Base-by-base conservation (phyloP, 2,888 invertebrate species). In the Drosophila yooni region DNA sequence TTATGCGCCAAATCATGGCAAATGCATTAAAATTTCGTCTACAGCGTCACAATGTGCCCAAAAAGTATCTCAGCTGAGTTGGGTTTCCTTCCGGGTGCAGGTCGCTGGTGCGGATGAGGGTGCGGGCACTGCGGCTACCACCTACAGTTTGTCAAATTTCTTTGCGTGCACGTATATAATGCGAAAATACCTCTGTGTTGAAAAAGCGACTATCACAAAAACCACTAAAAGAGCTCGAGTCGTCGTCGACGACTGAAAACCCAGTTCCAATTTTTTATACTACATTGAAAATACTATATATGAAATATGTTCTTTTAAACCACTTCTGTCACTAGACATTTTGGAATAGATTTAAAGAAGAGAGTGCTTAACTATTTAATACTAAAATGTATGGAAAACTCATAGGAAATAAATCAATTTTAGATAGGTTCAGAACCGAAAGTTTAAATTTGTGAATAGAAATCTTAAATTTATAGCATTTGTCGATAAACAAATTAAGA, bases 11-110 rank as follows among this genome's bases (percentile, higher is more conserved):
- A 83, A 83, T 83, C 82, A 83, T 85, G 82, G 82, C 76, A 80
- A 83, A 83, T 83, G 82, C 82, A 83, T 83, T 83, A 85, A 75
- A 83, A 83, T 85, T 84, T 79, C 85, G 83, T 83, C 82, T 83
- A 74, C 83, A 74, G 63, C 74, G 67, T 71, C 70, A 65, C 57
- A 73, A 72, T 81, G 82, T 85, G 85, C 83, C 85, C 82, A 79
- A 82, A 82, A 84, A 74, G 74, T 74, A 80, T 80, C 79, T 64
- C 73, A 77, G 65, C 57, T 71, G 43, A 69, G 76, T 70, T 84
- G 84, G 79, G 72, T 70, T 27, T 38, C n/a, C 18, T 52, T 81
- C 63, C 56, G 74, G 60, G 46, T 31, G 48, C 48, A 27, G 25
- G 48, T 53, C 43, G n/a, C 61, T 25, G 36, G 27, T 25, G 29